phyloP scores from a whole-genome alignment of 2,797 vertebrate species.

The Tiaroga cobitis region DNA sequence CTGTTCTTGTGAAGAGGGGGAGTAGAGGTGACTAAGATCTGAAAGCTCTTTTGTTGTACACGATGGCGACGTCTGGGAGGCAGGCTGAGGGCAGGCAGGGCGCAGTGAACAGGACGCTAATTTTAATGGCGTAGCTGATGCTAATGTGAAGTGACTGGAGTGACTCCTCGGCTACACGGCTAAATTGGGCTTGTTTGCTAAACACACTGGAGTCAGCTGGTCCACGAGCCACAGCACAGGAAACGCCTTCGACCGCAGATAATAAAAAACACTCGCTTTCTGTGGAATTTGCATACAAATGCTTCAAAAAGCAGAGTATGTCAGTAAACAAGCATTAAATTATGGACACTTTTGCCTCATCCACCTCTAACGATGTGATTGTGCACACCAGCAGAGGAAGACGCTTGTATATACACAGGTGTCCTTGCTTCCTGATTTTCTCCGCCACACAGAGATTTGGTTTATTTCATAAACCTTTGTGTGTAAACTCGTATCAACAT shows the following conservation, averaged over 20 bases:
- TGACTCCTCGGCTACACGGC: constrained; percentile 82
- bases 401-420: constrained; percentile 41
- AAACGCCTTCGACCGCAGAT: constrained; percentile 41
- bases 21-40: constrained; percentile 73
- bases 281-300: constrained; percentile 28
- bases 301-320: constrained; percentile 19
- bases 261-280: constrained; percentile 26
- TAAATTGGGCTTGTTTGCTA: constrained; percentile 98
- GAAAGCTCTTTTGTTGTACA: constrained; percentile 61
- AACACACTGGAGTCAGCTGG: constrained; percentile 92
- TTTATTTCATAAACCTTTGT: constrained; percentile 42
- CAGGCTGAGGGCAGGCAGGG: constrained; percentile 60
- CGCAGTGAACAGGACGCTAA: constrained; percentile 37
- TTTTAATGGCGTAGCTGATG: constrained; percentile 40
- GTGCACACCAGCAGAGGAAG: constrained; percentile 23
- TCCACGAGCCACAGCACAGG: constrained; percentile 60
- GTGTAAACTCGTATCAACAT: constrained; percentile 21
- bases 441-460: constrained; percentile 10
- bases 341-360: constrained; percentile 22
- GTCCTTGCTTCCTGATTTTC: constrained; percentile 26
- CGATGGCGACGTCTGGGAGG: constrained; percentile 68
- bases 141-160: constrained; percentile 84
- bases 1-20: constrained; percentile 65
- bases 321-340: constrained; percentile 46
- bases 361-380: constrained; percentile 1